Evolutionary conservation across 2,113 vertebrate species (phyloP).

Genomic region (Crotalus horridus): DNA sequence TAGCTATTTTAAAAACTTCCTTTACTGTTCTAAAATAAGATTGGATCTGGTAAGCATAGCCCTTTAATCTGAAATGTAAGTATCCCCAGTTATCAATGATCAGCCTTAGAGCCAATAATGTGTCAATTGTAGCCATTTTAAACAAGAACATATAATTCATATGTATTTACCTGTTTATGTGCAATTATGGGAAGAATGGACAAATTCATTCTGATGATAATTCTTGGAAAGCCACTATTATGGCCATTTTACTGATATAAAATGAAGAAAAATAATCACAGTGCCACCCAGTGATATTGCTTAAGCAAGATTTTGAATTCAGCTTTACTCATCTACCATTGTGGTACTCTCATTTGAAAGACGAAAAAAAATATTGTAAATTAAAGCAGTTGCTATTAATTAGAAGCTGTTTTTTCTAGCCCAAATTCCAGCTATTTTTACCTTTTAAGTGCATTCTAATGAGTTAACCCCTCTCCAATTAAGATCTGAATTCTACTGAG

Average conservation of each 20-base stretch:
- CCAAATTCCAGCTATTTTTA: slow-evolving; percentile 41
- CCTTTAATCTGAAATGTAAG: not conserved
- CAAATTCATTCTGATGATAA: not conserved
- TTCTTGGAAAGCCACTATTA: not conserved
- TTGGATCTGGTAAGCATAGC: not conserved
- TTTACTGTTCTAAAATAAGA: not conserved
- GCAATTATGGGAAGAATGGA: not conserved
- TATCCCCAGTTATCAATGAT: not conserved
- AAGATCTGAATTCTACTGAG: slow-evolving; percentile 24
- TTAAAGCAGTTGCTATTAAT: slow-evolving; percentile 9
- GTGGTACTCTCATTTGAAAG: not conserved
- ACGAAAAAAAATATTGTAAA: not conserved
- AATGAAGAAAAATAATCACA: not conserved
- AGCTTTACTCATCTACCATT: not conserved
- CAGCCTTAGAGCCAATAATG: not conserved
- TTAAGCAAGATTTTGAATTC: slow-evolving; percentile 7
- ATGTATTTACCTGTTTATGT: not conserved
- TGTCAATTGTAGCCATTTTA: not conserved
- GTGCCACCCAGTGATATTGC: not conserved
- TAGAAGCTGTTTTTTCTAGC: slow-evolving; percentile 1
- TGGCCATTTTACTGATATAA: not conserved
- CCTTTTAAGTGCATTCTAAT: slow-evolving; percentile 36
- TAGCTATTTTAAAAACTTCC: not conserved
- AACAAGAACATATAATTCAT: not conserved
- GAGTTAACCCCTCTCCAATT: slow-evolving; percentile 42